Percentiles rank a stretch among this genome's conserved stretches.
These are phyloP conservation scores for Epizoanthus stellaris DNA, from an alignment of 92 coral and sea anemone genomes.

Conservation along the genomic window DNA sequence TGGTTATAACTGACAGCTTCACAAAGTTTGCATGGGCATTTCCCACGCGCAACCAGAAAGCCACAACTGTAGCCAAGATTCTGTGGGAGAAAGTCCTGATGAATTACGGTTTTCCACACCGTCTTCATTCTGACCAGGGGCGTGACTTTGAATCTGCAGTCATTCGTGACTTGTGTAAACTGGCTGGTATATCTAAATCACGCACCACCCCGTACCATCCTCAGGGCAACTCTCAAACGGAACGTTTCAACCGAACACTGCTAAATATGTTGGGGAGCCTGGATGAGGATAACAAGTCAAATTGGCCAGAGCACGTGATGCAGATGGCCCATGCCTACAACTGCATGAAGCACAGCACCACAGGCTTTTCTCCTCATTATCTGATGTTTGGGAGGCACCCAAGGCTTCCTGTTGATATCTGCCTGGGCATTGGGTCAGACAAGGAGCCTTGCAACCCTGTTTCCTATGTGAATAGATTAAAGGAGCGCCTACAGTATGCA, in stretches of 20 bases:
- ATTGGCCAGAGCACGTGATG: constrained; percentile 8
- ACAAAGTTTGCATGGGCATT: constrained; percentile 61
- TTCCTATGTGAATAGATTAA: not conserved
- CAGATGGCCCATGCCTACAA: constrained; percentile 33
- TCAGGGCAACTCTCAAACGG: constrained; percentile 50
- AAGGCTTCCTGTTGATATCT: not conserved
- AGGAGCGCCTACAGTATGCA: not conserved
- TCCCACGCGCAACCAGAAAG: constrained; percentile 60
- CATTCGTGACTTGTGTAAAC: constrained; percentile 42
- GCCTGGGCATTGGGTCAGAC: not conserved
- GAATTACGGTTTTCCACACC: constrained; percentile 54
- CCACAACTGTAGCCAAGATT: constrained; percentile 55
- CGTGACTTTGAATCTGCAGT: constrained; percentile 44
- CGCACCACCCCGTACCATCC: constrained; percentile 33
- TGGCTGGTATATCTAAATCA: constrained; percentile 39
- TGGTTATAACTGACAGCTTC: constrained; percentile 56
- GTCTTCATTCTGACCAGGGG: constrained; percentile 56
- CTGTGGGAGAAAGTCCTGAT: constrained; percentile 63
- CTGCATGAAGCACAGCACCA: constrained; percentile 18
- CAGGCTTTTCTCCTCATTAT: constrained; percentile 9
- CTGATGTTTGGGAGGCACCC: constrained; percentile 18
- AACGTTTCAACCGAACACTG: constrained; percentile 7
- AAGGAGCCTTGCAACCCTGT: not conserved
- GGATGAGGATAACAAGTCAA: constrained; percentile 8
- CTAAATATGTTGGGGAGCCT: not conserved